A percentile compares a stretch with the other conserved stretches of the same genome.
phyloP scores from a whole-genome alignment of 2,888 invertebrate genomes.

The Ptilodon capucinus region DNA sequence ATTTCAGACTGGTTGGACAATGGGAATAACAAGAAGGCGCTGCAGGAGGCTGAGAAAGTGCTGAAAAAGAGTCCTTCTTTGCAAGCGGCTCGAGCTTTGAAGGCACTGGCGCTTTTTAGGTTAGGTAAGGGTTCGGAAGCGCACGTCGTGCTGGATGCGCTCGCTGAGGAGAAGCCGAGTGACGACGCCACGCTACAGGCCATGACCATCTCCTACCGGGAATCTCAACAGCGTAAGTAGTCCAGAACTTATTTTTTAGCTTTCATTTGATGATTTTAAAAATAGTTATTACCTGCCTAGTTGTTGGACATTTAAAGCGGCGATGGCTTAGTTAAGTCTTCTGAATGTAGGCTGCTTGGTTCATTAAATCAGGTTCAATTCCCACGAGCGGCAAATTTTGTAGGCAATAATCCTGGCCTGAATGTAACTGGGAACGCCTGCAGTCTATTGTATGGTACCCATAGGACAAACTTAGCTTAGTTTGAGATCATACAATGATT shows the following conservation, averaged over 20 bases:
- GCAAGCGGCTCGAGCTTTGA: constrained; percentile 95
- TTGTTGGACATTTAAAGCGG: too few relatives aligned
- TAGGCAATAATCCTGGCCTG: too few relatives aligned
- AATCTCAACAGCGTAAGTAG: constrained; percentile 93
- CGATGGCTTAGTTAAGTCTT: too few relatives aligned
- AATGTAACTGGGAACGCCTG: too few relatives aligned
- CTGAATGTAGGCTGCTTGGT: too few relatives aligned
- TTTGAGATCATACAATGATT: too few relatives aligned
- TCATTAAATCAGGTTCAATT: too few relatives aligned
- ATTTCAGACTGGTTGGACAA: constrained; percentile 95
- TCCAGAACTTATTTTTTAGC: not conserved
- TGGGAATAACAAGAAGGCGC: constrained; percentile 97
- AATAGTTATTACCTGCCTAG: too few relatives aligned
- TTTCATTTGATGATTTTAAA: too few relatives aligned
- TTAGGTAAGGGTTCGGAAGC: constrained; percentile 93
- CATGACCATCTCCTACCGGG: constrained; percentile 96
- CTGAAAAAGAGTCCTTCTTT: constrained; percentile 95
- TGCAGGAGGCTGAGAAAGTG: constrained; percentile 98
- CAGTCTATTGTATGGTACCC: too few relatives aligned
- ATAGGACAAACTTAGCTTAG: too few relatives aligned
- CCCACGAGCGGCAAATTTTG: too few relatives aligned
- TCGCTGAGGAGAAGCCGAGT: constrained; percentile 90
- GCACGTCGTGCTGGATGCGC: constrained; percentile 86
- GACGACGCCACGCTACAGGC: constrained; percentile 98
- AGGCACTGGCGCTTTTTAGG: constrained; percentile 94